Conservation (phyloP, 2,113 vertebrate species). For the Syrrhaptes paradoxus region DNA sequence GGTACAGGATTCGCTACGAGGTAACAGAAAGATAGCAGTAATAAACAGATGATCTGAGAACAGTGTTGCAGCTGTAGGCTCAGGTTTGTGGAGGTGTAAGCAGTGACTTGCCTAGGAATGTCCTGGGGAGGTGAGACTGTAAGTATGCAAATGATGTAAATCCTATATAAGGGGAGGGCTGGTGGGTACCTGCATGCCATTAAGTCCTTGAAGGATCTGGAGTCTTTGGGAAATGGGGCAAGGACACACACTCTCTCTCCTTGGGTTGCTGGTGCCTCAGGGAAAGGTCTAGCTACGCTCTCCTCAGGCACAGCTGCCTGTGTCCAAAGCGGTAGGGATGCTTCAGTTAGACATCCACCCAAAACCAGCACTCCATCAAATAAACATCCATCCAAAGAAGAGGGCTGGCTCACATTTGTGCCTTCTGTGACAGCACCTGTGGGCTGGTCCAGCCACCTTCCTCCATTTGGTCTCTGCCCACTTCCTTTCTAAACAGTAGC, state of each 20-base stretch:
- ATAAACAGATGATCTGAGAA: background rate
- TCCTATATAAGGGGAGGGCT: background rate
- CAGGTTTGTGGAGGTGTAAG: background rate
- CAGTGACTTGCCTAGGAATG: background rate
- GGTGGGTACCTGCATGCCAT: background rate
- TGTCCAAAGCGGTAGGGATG: background rate
- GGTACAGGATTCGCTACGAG: background rate
- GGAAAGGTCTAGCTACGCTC: background rate
- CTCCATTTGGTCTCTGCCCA: background rate
- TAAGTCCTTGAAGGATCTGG: background rate
- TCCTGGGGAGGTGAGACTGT: background rate
- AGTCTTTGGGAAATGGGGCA: background rate
- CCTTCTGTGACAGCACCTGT: background rate
- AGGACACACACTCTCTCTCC: background rate
- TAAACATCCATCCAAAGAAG: background rate
- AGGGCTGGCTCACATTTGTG: background rate
- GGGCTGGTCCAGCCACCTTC: background rate
- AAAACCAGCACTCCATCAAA: background rate
- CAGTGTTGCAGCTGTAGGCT: background rate
- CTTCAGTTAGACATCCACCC: background rate
- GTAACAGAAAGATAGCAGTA: background rate
- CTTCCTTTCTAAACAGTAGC: background rate
- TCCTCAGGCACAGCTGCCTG: background rate
- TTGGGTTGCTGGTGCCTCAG: background rate
- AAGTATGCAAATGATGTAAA: background rate